Evolutionary conservation across 2,797 vertebrate species (phyloP), one percentile per base, ranked within the genome.

Genomic region (Enteromius mattozi): DNA sequence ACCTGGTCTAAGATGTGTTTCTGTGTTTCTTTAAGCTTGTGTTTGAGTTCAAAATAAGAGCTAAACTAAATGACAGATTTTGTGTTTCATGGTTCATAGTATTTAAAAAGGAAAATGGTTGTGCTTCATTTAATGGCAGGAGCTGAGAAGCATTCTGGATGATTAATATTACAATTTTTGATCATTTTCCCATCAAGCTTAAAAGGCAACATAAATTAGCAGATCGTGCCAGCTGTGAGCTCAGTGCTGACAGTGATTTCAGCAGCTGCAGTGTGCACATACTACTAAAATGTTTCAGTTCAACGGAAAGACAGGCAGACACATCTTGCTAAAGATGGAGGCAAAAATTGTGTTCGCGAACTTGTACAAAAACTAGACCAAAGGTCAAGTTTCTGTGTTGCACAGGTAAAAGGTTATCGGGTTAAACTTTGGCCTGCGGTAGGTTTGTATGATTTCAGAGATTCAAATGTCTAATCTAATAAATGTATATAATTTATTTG

Each of bases 21-120:
- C 6, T 0, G 51, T 56, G 51, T 72, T 81, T 85, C 56, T 47
- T 13, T 77, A 80, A 78, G 51, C 24, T 40, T 78, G 70, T 61
- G 69, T 76, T 83, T 56, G 24, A 77, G 87, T 81, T 71, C n/a
- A 51, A 76, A 87, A 87, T 35, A 85, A 82, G 27, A 70, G 80
- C 17, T 24, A 72, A 85, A 85, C 87, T 85, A 86, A 78, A 74
- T 54, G 66, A 33, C 71, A 87, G 14, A 78, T 61, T 80, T 14
- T 80, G 45, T 27, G 45, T 86, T 63, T 54, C 30, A 16, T 61
- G 37, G n/a, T 65, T 45, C 71, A 81, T 54, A 79, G 74, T 83
- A 83, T 87, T 89, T 88, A 88, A 84, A 77, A 30, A n/a, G 77
- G 54, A 51, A 86, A 86, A 85, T 78, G 71, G 82, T 21, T 75